Evolutionary conservation across 2,888 invertebrate genomes (phyloP).

Genomic region (Augochlorella aurata): DNA sequence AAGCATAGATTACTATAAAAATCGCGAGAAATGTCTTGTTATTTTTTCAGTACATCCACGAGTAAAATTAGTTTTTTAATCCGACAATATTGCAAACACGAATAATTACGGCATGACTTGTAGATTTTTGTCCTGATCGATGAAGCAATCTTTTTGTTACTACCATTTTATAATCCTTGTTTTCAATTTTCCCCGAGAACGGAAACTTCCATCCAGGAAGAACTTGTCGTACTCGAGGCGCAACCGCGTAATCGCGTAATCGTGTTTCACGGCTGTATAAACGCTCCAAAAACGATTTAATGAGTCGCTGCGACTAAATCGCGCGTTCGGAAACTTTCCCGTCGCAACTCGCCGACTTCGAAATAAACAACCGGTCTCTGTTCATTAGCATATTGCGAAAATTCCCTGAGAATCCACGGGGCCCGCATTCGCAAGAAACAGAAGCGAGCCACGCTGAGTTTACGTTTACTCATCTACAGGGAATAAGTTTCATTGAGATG

Average conservation of each 20-base stretch:
- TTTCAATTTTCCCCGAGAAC: not conserved
- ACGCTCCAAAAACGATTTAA: constrained; percentile 25
- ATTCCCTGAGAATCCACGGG: not conserved
- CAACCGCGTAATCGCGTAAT: not conserved
- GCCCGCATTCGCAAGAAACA: constrained; percentile 16
- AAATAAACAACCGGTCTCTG: constrained; percentile 17
- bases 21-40: too few species aligned
- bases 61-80: too few species aligned
- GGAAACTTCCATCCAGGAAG: not conserved
- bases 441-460: constrained; percentile 11
- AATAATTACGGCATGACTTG: not conserved
- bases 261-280: constrained; percentile 1
- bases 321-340: constrained; percentile 19
- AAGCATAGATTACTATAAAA: too few species aligned
- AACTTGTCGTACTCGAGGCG: constrained; percentile 3
- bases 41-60: too few species aligned
- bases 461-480: constrained; percentile 2
- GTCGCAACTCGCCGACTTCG: not conserved
- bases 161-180: not conserved
- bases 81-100: not conserved
- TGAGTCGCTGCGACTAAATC: constrained; percentile 17
- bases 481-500: constrained; percentile 2
- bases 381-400: constrained; percentile 27
- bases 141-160: not conserved
- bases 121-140: not conserved